phyloP scores from a whole-genome alignment of 2,888 invertebrate genomes.

The Orthonychiurus folsomi region DNA sequence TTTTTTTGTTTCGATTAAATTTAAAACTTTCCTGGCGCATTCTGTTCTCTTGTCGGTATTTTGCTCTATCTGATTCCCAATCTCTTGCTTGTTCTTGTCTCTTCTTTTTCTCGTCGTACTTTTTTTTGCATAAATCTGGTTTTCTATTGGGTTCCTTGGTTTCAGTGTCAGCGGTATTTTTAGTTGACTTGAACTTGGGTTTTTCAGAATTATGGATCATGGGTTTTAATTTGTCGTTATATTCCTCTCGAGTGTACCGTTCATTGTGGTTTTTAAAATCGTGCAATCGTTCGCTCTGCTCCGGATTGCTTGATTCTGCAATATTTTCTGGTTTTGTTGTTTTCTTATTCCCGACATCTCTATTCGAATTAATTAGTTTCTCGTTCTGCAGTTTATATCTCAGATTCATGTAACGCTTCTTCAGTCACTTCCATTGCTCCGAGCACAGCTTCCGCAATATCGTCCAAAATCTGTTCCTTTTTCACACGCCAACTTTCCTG shows the following conservation, averaged over 20 bases:
- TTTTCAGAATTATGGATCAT: background rate
- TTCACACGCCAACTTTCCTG: slow-evolving; percentile 9
- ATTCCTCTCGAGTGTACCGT: no score
- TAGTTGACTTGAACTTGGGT: background rate
- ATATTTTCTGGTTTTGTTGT: background rate
- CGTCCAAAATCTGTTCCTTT: slow-evolving; percentile 11
- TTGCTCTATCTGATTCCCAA: slow-evolving; percentile 23
- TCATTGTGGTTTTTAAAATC: no score
- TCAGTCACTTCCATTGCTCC: slow-evolving; percentile 8
- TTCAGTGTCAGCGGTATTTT: slow-evolving; percentile 3
- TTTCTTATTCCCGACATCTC: no score
- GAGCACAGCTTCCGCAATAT: slow-evolving; percentile 9
- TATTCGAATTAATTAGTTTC: no score
- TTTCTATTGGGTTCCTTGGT: background rate
- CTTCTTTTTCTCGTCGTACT: no score
- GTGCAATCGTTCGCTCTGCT: background rate
- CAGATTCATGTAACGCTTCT: background rate
- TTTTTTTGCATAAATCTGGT: no score
- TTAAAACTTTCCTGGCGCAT: slow-evolving; percentile 4
- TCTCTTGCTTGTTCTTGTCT: no score
- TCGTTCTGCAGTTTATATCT: background rate
- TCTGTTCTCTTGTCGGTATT: slow-evolving; percentile 20
- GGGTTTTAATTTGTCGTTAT: background rate
- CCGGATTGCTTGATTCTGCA: background rate
- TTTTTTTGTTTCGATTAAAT: slow-evolving; percentile 19